phyloP scores from a whole-genome alignment of 2,888 invertebrate species.

The Apamea crenata region DNA sequence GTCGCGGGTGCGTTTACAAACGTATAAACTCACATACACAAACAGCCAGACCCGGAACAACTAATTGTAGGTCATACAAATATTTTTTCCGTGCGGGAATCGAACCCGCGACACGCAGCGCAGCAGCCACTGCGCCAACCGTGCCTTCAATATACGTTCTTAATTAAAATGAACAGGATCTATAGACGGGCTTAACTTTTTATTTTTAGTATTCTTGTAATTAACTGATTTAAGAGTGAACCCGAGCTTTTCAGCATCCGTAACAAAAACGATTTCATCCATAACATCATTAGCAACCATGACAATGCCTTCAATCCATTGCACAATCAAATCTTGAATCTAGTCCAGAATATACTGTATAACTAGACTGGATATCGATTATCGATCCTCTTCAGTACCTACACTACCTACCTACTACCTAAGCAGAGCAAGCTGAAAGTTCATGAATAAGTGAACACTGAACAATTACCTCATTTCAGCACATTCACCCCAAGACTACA shows the following conservation, averaged over 20 bases:
- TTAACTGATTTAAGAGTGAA: background rate
- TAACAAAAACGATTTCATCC: background rate
- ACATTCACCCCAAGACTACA: conserved; percentile 69
- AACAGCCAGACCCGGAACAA: too few species aligned
- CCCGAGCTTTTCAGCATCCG: background rate
- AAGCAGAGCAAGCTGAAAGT: conserved; percentile 15
- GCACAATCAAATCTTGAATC: conserved; percentile 12
- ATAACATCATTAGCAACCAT: conserved; percentile 2
- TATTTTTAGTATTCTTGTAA: background rate
- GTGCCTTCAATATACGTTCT: fast-evolving
- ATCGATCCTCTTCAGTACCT: conserved; percentile 49
- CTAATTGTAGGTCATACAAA: too few species aligned
- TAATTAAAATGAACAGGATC: background rate
- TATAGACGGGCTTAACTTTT: background rate
- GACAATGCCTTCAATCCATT: background rate
- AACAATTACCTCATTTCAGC: conserved; percentile 65
- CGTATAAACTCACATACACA: too few species aligned
- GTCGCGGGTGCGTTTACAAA: too few species aligned
- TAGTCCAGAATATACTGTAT: conserved; percentile 13
- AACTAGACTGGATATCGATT: conserved; percentile 47
- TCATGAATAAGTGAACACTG: conserved; percentile 68
- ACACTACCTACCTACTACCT: background rate
- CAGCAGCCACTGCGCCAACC: too few species aligned
- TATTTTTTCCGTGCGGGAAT: too few species aligned
- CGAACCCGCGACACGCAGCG: too few species aligned